These are phyloP conservation scores for Drosophila testacea DNA, from an alignment of 2,888 invertebrate species.

Conservation along the genomic window DNA sequence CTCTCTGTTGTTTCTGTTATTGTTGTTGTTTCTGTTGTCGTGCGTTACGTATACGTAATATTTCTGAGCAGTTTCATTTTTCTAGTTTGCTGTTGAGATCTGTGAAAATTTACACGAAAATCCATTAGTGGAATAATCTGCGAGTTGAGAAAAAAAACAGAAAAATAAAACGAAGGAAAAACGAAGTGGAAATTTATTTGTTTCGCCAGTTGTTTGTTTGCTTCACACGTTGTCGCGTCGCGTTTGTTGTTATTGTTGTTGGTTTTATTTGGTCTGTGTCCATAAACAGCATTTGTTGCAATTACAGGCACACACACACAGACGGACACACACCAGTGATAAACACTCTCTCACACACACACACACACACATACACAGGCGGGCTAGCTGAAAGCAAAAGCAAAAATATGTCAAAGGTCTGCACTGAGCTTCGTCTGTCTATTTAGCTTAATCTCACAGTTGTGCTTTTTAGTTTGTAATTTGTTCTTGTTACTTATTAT, in stretches of 20 bases:
- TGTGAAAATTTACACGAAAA: constrained; percentile 18
- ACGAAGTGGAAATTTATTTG: constrained; percentile 30
- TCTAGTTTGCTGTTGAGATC: constrained; percentile 27
- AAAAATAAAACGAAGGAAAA: constrained; percentile 7
- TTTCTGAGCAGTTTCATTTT: constrained; percentile 31
- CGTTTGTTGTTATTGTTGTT: constrained; percentile 47
- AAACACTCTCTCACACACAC: constrained; percentile 34
- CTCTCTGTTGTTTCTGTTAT: constrained; percentile 50
- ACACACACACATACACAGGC: constrained; percentile 28
- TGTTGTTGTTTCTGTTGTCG: constrained; percentile 47
- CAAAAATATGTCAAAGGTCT: constrained; percentile 74
- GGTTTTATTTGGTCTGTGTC: constrained; percentile 51
- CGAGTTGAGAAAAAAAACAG: too few relatives aligned
- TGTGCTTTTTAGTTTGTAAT: constrained; percentile 34
- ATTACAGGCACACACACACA: constrained; percentile 38
- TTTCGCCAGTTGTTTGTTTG: constrained; percentile 30
- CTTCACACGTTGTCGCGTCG: constrained; percentile 45
- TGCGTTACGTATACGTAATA: constrained; percentile 76
- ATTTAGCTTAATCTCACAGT: constrained; percentile 17
- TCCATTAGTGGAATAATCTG: constrained; percentile 32
- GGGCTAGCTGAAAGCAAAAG: constrained; percentile 47
- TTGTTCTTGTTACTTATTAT: constrained; percentile 28
- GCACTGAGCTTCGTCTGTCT: constrained; percentile 37
- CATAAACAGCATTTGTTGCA: constrained; percentile 68
- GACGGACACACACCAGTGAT: constrained; percentile 5